Base-by-base conservation (phyloP, 53 echinoderm and acorn worm species). In the Arbacia lixula region DNA sequence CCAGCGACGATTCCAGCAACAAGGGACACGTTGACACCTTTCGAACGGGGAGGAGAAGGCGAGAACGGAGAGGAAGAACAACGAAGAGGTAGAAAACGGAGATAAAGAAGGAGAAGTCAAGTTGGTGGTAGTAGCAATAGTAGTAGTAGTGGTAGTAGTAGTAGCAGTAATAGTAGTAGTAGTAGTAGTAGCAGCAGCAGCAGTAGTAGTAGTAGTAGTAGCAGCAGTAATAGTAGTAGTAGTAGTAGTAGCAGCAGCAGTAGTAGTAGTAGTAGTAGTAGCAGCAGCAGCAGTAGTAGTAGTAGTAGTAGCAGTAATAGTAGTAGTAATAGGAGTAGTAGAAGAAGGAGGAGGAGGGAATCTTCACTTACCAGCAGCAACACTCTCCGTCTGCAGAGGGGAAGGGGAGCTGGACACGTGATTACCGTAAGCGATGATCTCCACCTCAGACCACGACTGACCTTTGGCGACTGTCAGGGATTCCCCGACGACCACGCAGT, bases 331-430 rank as follows among this genome's bases (percentile, higher is more conserved):
- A 16, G 10, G 50, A 49, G 16, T 16, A 11, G 9, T 49, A 11
- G 9, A 49, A 49, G 16, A 11, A 16, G 10, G 50, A 19, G 50
- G 50, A 19, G 50, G 50, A 1, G 50, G 50, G 50, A 14, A 50
- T 50, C 50, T 19, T 50, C 50, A 50, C 12, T 50, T 50, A 19
- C n/a, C n/a, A n/a, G 50, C 19, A 0, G 50, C 50, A 50, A 0
- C 50, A 0, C 12, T 50, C 50, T 19, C 19, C 12, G 50, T 14
- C 3, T 51, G 51, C 60, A 16, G 60, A 16, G 0, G 60, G 2
- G 66, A 66, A 66, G 66, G 22, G 36, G 36, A 14, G 38, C 66
- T 66, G 66, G 8, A 66, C 36, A 66, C 66, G n/a, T 38, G 20
- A 38, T 66, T 66, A 8, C 66, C 66, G 8, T 66, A 66, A 11